A percentile compares a stretch with the other conserved stretches of the same genome.
Evolutionary conservation across 2,113 vertebrate genomes (phyloP).

Genomic region (Pseudorectes ferrugineus): DNA sequence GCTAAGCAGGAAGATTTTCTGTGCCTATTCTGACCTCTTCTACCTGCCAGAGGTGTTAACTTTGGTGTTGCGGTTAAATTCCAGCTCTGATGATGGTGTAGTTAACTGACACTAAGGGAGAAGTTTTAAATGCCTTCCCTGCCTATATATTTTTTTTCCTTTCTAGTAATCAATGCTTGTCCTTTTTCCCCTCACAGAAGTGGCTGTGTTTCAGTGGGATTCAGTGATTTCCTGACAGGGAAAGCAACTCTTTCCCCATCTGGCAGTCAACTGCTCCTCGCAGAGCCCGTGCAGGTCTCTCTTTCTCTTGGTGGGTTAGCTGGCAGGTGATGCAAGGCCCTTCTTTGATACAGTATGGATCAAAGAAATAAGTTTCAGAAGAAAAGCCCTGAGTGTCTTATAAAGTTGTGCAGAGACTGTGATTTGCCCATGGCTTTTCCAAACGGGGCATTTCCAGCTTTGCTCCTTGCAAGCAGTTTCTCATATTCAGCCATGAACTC

Average conservation of each 20-base stretch:
- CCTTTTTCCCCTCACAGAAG: not conserved
- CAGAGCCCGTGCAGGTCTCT: rapidly evolving
- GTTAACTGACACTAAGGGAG: not conserved
- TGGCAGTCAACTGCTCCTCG: rapidly evolving
- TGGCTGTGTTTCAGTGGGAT: not conserved
- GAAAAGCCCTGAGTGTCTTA: not conserved
- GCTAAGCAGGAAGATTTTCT: not conserved
- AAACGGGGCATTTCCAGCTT: not conserved
- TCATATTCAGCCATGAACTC: not conserved
- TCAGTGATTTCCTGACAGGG: not conserved
- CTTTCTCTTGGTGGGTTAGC: not conserved
- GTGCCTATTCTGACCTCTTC: not conserved
- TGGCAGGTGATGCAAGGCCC: not conserved
- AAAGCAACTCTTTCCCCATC: not conserved
- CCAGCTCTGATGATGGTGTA: not conserved
- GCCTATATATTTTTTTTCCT: not conserved
- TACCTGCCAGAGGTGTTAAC: not conserved
- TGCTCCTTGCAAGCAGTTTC: not conserved
- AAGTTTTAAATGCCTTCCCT: not conserved
- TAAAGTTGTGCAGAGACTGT: not conserved
- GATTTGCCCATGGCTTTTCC: not conserved
- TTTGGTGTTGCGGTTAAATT: not conserved
- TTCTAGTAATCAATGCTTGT: not conserved
- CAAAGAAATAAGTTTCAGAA: not conserved
- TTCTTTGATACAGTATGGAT: not conserved